Percentiles rank a stretch among this genome's conserved stretches.
These are phyloP conservation scores for Diabrotica virgifera DNA, from an alignment of 1,140 invertebrate species.

Conservation along the genomic window DNA sequence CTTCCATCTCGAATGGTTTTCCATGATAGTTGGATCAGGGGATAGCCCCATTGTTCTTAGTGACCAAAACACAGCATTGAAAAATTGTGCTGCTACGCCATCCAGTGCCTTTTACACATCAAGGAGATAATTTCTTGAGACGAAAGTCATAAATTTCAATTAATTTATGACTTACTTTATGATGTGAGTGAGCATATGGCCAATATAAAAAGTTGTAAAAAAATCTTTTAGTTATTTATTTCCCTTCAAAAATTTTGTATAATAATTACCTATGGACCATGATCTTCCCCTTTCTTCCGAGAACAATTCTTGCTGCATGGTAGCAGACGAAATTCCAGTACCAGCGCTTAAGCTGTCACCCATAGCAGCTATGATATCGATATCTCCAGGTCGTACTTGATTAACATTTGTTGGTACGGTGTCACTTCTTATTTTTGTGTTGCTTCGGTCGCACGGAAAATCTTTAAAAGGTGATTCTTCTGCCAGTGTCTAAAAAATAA, in stretches of 20 bases:
- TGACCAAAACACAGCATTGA: too few species aligned
- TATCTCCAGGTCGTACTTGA: constrained; percentile 61
- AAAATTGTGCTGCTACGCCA: too few species aligned
- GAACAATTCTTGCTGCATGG: constrained; percentile 43
- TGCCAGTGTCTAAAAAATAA: not conserved
- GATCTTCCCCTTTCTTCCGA: constrained; percentile 50
- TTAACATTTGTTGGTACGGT: constrained; percentile 55
- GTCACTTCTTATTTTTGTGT: constrained; percentile 22
- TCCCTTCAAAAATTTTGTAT: not conserved
- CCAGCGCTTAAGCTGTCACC: constrained; percentile 68
- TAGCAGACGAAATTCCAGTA: constrained; percentile 33
- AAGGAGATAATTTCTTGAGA: too few species aligned
- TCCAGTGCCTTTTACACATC: too few species aligned
- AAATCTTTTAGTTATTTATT: too few species aligned
- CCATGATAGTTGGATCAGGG: too few species aligned
- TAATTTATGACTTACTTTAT: too few species aligned
- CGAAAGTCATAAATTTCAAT: too few species aligned
- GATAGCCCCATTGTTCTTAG: too few species aligned
- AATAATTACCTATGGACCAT: constrained; percentile 28
- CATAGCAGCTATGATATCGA: constrained; percentile 65
- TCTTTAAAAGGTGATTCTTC: not conserved
- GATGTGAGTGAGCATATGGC: too few species aligned
- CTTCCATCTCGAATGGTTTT: too few species aligned
- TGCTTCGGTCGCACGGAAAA: constrained; percentile 24
- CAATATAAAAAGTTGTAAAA: too few species aligned